Base-by-base conservation (phyloP, 2,113 vertebrate species). In the Apaloderma vittatum region DNA sequence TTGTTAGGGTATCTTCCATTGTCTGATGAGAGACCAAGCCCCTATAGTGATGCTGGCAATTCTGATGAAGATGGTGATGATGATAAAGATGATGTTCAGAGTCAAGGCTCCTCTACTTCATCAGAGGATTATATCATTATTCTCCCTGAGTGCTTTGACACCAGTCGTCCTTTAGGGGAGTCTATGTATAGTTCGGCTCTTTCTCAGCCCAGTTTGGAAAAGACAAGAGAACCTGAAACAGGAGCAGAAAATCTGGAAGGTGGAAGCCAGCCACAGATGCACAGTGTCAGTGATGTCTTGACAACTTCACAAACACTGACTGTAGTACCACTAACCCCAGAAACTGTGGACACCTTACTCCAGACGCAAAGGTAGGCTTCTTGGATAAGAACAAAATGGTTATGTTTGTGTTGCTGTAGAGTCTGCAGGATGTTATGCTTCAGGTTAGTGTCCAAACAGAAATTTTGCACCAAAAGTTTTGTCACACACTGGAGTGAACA, bases 101-200 rank as follows among this genome's bases (percentile, higher is more conserved):
- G 99, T 93, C 99, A 99, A 91, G 98, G 97, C 30, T 99, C 99
- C 34, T 99, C 99, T 45, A 97, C 98, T 32, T 99, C 99, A 8
- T 99, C 99, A 1, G 99, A 99, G 96, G 99, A 99, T 94, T 99
- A 99, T 76, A 99, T 99, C 97, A 99, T 99, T 49, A 98, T 99
- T 93, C 98, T 99, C 45, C 99, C 99, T 0, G 99, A 99, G 92
- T 99, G 99, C 95, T 99, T 99, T 72, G 99, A 99, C 93, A 99
- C 99, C 51, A 99, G 98, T 65, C 99, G 99, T 43, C 99, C 99
- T 5, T 97, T 99, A 16, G 99, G 99, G 26, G 99, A 99, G 88
- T 99, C 99, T 71, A 99, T 99, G 99, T 99, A 99, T 67, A 99
- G 99, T 95, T 99, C 99, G 1, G 99, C 99, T 8, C 97, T 99